Conservation (phyloP, 2,888 invertebrate species). For the Bibio marci region DNA sequence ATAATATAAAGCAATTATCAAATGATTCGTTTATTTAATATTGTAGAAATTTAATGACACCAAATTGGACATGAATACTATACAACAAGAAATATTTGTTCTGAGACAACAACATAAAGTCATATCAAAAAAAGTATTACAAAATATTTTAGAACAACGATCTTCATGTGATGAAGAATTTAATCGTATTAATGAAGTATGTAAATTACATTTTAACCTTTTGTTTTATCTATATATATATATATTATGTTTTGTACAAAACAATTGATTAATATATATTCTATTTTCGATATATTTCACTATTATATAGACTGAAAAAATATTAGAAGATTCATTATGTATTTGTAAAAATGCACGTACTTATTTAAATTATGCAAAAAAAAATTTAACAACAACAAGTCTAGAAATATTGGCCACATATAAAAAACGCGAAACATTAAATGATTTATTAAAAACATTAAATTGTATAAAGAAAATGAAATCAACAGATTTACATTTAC, state of each 20-base stretch:
- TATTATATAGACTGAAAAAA: conserved; percentile 36
- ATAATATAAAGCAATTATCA: background rate
- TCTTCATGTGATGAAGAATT: conserved; percentile 76
- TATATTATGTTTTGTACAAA: background rate
- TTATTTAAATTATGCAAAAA: conserved; percentile 57
- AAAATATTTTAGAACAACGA: conserved; percentile 82
- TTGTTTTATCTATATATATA: too few relatives aligned
- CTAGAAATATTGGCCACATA: conserved; percentile 84
- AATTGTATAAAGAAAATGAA: conserved; percentile 66
- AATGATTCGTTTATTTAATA: background rate
- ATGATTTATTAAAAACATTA: conserved; percentile 61
- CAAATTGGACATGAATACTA: conserved; percentile 21
- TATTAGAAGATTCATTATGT: conserved; percentile 48
- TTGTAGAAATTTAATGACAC: conserved; percentile 16
- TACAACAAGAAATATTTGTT: conserved; percentile 22
- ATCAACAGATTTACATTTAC: conserved; percentile 68
- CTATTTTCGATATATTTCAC: background rate
- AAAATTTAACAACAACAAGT: conserved; percentile 69
- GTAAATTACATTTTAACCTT: too few relatives aligned
- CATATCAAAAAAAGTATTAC: conserved; percentile 84
- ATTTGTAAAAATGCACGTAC: conserved; percentile 55
- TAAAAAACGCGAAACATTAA: conserved; percentile 67
- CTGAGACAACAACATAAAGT: conserved; percentile 36
- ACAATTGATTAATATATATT: background rate
- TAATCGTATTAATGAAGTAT: conserved; percentile 43